Evolutionary conservation across 2,888 invertebrate species (phyloP).

Genomic region (Stramonita haemastoma): DNA sequence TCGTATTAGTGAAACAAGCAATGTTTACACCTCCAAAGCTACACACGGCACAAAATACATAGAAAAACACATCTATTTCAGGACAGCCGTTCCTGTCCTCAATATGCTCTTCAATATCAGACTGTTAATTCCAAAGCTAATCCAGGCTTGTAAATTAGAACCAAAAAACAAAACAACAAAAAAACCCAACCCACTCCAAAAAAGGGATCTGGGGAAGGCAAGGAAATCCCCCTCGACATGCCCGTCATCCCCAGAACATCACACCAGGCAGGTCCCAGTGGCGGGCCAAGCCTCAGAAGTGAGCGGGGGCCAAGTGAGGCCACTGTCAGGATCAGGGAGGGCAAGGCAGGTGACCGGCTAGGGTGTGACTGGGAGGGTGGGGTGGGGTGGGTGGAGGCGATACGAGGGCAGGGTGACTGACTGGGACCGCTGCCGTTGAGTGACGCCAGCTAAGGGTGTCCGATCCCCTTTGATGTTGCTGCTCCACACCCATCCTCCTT

Average conservation of each 20-base stretch:
- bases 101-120: no score
- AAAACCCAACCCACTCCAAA: no score
- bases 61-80: no score
- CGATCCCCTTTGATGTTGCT: conserved; percentile 27
- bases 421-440: conserved; percentile 18
- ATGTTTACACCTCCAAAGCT: no score
- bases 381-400: neutral
- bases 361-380: neutral
- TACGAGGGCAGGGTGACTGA: neutral
- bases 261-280: neutral
- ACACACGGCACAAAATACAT: no score
- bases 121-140: no score
- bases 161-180: no score
- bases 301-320: neutral
- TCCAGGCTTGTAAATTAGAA: no score
- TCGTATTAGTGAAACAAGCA: no score
- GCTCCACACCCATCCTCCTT: neutral
- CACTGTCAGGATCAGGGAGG: conserved; percentile 1
- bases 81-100: no score
- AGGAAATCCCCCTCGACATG: neutral
- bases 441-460: conserved; percentile 26
- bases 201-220: neutral
- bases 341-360: neutral
- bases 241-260: neutral
- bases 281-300: neutral